Base-by-base conservation (phyloP, 1,140 invertebrate species). In the Conus ventricosus region DNA sequence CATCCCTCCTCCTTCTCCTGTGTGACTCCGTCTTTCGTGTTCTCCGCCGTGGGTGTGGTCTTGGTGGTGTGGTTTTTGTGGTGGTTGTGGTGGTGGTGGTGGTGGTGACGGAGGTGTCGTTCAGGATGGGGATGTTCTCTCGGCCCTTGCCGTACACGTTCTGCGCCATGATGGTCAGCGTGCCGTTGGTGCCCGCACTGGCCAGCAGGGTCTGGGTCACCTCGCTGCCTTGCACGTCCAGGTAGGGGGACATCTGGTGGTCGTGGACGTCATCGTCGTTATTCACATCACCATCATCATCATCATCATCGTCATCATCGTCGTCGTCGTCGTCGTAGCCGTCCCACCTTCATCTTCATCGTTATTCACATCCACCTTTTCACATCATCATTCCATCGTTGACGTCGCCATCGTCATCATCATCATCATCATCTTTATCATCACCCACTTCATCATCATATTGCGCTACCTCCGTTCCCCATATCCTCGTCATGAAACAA, bases 151-250 rank as follows among this genome's bases (percentile, higher is more conserved):
- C 82, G 82, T 84, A 84, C 23, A 63, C 57, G 82, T 84, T 84
- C 82, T 84, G 82, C 54, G 82, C 82, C 82, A 63, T 84, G 82
- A 84, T 63, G 82, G 82, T 84, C 27, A 84, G 82, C 11, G 54
- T 84, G 54, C 82, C 82, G 82, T 84, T 84, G 23, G 25, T 84
- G 55, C 23, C 82, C 57, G 25, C 11, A 6, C 7, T n/a, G 4
- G 82, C 82, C 82, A 63, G 17, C 23, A 84, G 57, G 55, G 55
- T 63, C 23, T 63, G 39, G 82, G 55, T 84, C 53, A 84, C 82
- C 82, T 25, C 20, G 20, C 53, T 54, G n/a, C 20, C 27, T 27
- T 84, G 23, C 8, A 84, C 27, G 82, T 60, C 57, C 25, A 84
- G 82, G 7, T 84, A 23, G 57, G 82, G 57, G 4, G 82, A 39